These are phyloP conservation scores for Argyrosomus regius DNA, from an alignment of 2,797 vertebrate species.

Conservation along the genomic window DNA sequence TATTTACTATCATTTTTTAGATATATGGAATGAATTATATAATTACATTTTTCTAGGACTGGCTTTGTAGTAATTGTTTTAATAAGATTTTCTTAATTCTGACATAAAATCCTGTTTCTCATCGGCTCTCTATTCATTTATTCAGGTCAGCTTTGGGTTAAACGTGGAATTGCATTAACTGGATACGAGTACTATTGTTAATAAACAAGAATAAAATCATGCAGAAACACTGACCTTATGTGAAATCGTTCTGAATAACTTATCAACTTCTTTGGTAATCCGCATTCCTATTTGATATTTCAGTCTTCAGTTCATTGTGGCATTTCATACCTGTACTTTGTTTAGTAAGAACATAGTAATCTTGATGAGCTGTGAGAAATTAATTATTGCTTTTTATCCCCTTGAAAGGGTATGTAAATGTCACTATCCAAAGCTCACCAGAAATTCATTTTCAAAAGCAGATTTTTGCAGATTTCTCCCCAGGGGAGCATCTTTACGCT, in stretches of 20 bases:
- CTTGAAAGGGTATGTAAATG: slow-evolving; percentile 37
- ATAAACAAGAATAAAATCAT: neutral
- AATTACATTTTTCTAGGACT: too few relatives aligned
- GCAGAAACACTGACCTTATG: neutral
- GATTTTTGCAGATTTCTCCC: slow-evolving; percentile 16
- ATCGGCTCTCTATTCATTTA: neutral
- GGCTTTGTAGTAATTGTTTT: neutral
- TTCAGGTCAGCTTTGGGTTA: neutral
- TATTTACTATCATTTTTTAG: neutral
- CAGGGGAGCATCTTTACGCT: neutral
- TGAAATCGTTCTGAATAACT: neutral
- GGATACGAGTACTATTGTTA: neutral
- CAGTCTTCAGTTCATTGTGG: neutral
- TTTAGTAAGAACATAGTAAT: neutral
- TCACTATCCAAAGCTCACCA: neutral
- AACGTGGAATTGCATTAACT: neutral
- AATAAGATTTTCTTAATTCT: too few relatives aligned
- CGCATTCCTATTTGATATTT: slow-evolving; percentile 3
- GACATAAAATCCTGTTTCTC: too few relatives aligned
- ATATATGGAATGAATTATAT: neutral
- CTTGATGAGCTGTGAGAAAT: neutral
- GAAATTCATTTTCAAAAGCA: slow-evolving; percentile 7
- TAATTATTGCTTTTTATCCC: neutral
- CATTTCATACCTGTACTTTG: slow-evolving; percentile 11
- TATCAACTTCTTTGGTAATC: neutral